Base-by-base conservation (phyloP, 2,888 invertebrate species). In the Lochmaea capreae region DNA sequence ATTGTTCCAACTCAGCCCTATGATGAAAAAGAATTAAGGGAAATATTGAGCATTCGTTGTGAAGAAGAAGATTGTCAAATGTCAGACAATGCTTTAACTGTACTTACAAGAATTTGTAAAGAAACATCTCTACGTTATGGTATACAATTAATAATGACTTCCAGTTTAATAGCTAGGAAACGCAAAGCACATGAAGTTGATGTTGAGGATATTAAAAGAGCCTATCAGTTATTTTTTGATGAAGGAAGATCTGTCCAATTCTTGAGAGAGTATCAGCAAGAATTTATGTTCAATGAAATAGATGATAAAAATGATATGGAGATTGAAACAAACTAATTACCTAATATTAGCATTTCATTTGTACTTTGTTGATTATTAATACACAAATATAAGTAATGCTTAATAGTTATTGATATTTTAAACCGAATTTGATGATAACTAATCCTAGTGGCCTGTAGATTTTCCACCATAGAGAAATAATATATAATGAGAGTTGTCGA, bases 31-130 rank as follows among this genome's bases (percentile, higher is more conserved):
- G 98, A 99, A 84, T 89, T 98, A 14, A 93, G 93, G 79, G 96
- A 97, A 88, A 98, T 99, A 78, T 89, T 99, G 0, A 96, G 84
- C 74, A 85, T 81, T 84, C 93, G 98, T 76, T 97, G 97, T 85
- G 98, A 99, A 84, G 99, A 99, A 84, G 99, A 99, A 85, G 98
- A 99, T 86, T 98, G 98, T 79, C 95, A 97, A 83, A 95, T 99
- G 92, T 93, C 94, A 0, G 92, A 93, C 2, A 97, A 97, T 85
- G 99, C 98, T 0, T 84, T 99, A 70, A 93, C 93, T 0, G 95
- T 99, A 10, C 89, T 99, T 54, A 97, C 98, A 0, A 92, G 96
- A 69, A 97, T 99, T 59, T 97, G 97, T 0, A 92, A 93, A 12
- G 97, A 97, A 85, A 97, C 98, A 0, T 97, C 97, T 0, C 89